Evolutionary conservation across 1,140 invertebrate genomes (phyloP), one percentile per base, ranked within the genome.

Genomic region (Hyphantria cunea): DNA sequence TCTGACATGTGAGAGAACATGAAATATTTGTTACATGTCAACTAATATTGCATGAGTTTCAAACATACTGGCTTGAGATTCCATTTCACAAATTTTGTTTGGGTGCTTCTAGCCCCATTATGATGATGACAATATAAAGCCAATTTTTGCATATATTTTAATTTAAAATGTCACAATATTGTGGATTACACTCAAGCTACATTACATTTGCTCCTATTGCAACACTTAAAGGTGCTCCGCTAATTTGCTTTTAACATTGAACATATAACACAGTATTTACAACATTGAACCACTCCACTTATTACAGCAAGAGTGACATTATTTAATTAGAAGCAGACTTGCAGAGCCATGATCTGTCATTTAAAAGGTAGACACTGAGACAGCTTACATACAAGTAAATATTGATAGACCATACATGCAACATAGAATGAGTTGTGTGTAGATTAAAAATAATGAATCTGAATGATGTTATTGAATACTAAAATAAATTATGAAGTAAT

Each of bases 371-470:
- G 45, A 56, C 53, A 56, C 17, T 13, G 32, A 56, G n/a, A 56
- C 8, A 54, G 12, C 17, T 47, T 34, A 17, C 25, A 54, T 13
- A 39, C 9, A 37, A 15, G 37, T 52, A 31, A 3, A 25, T 25
- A 45, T 47, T 56, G 25, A 47, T 15, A 45, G 53, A 45, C 41
- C 53, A 47, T 56, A 55, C 53, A 56, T 56, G 53, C 53, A 56
- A 56, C 14, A 47, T 56, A 31, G 17, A 32, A 45, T 34, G 42
- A 31, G n/a, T n/a, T 3, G 6, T 31, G 34, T 37, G 8, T 37
- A 37, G 15, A 25, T 34, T 17, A 44, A 55, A 14, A 15, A 45
- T 41, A 34, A 34, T 56, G 17, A 42, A 44, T 31, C 10, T 45
- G 0, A 55, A 55, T 55, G 39, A 12, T 33, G 44, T 45, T 32